A percentile compares a stretch with the other conserved stretches of the same genome.
phyloP scores from a whole-genome alignment of 2,888 invertebrate genomes.

The Diaprepes abbreviatus region DNA sequence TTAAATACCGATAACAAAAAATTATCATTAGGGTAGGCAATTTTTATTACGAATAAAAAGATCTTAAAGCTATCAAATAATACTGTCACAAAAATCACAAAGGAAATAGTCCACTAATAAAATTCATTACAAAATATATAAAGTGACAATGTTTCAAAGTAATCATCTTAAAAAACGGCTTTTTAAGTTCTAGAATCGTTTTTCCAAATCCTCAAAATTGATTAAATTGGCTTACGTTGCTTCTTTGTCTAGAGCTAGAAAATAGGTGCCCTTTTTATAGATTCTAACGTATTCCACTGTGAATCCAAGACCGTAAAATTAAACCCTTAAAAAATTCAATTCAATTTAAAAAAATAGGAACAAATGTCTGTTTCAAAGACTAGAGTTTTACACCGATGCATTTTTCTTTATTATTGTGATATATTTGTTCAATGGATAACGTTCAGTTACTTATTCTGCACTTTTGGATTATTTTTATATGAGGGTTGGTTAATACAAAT shows the following conservation, averaged over 20 bases:
- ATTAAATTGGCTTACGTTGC: constrained; percentile 21
- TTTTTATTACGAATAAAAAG: no score
- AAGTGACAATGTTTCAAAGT: no score
- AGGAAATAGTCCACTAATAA: no score
- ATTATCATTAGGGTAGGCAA: no score
- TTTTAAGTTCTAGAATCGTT: background rate
- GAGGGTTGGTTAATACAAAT: no score
- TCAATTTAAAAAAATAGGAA: constrained; percentile 30
- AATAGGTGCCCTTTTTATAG: constrained; percentile 21
- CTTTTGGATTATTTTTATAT: no score
- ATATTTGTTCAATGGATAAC: constrained; percentile 14
- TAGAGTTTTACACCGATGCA: background rate
- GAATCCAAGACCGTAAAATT: constrained; percentile 33
- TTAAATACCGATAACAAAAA: no score
- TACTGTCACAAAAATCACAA: no score
- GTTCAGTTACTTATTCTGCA: no score
- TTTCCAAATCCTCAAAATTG: constrained; percentile 19
- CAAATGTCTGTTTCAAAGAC: constrained; percentile 15
- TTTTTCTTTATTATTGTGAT: constrained; percentile 21
- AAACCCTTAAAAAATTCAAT: constrained; percentile 26
- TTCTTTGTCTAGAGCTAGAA: constrained; percentile 7
- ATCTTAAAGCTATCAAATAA: no score
- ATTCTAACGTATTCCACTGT: constrained; percentile 25
- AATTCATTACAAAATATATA: no score
- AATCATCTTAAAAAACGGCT: background rate